phyloP scores from a whole-genome alignment of 2,888 invertebrate species.

The Branchipolynoe longqiensis region DNA sequence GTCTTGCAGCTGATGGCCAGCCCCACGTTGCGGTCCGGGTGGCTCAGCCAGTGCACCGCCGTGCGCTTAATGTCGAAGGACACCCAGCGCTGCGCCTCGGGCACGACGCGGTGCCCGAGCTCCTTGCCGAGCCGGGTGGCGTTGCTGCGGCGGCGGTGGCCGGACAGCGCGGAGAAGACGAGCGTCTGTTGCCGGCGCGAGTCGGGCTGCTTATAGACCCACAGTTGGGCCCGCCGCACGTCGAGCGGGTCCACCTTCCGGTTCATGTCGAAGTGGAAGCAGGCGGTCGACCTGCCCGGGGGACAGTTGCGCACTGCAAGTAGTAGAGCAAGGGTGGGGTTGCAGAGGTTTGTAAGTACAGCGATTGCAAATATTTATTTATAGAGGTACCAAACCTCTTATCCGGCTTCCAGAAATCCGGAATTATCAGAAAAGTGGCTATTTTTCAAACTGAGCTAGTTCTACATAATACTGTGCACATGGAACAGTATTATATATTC shows the following conservation, averaged over 20 bases:
- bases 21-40: slow-evolving; percentile 44
- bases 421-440: too few relatives aligned
- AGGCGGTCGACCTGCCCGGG: background rate
- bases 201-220: slow-evolving; percentile 43
- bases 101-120: slow-evolving; percentile 15
- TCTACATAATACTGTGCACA: too few relatives aligned
- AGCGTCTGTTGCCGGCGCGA: background rate
- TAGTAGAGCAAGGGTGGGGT: too few relatives aligned
- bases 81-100: slow-evolving; percentile 7
- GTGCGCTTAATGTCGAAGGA: slow-evolving; percentile 21
- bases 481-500: too few relatives aligned
- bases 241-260: slow-evolving; percentile 20
- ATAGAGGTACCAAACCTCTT: too few relatives aligned
- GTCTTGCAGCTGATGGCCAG: slow-evolving; percentile 37
- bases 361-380: too few relatives aligned
- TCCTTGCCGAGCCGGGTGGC: slow-evolving; percentile 28
- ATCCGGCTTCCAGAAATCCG: too few relatives aligned
- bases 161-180: slow-evolving; percentile 30
- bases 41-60: slow-evolving; percentile 29
- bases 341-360: too few relatives aligned
- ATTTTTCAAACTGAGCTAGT: too few relatives aligned
- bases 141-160: slow-evolving; percentile 30
- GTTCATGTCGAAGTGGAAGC: slow-evolving; percentile 23
- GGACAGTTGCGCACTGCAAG: slow-evolving; percentile 52
- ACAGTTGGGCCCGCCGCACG: slow-evolving; percentile 23